Percentiles rank a stretch among this genome's conserved stretches.
These are phyloP conservation scores for Eufriesea mexicana DNA, from an alignment of 1,140 invertebrate genomes.

Conservation along the genomic window DNA sequence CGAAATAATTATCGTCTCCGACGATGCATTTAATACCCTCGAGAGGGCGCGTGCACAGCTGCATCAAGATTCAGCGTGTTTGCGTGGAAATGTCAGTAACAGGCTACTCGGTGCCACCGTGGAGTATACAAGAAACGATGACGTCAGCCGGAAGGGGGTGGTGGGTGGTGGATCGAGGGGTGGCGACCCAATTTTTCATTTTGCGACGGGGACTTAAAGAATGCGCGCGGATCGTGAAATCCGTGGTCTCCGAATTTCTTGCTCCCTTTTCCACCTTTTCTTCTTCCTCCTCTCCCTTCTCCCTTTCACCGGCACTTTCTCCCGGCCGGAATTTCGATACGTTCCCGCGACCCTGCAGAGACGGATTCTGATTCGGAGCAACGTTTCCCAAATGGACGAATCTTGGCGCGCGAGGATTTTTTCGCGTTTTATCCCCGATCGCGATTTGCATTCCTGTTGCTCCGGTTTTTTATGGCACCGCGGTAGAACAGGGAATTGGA, in stretches of 20 bases:
- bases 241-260: background rate
- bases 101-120: background rate
- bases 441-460: conserved; percentile 11
- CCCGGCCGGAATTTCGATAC: conserved; percentile 2
- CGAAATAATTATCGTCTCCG: conserved; percentile 2
- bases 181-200: conserved; percentile 45
- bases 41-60: background rate
- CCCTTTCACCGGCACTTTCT: too few relatives aligned
- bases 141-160: conserved; percentile 16
- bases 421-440: conserved; percentile 11
- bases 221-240: conserved; percentile 15
- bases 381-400: background rate
- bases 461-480: background rate
- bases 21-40: conserved; percentile 18
- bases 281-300: background rate
- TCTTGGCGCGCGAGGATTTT: background rate
- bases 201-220: conserved; percentile 31
- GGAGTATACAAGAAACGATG: conserved; percentile 23
- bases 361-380: background rate
- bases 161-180: background rate
- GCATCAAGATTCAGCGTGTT: background rate
- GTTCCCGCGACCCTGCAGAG: background rate
- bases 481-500: background rate
- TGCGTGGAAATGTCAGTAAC: conserved; percentile 11
- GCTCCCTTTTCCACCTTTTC: background rate